Base-by-base conservation (phyloP, 2,888 invertebrate genomes). In the Deroplatys truncata region DNA sequence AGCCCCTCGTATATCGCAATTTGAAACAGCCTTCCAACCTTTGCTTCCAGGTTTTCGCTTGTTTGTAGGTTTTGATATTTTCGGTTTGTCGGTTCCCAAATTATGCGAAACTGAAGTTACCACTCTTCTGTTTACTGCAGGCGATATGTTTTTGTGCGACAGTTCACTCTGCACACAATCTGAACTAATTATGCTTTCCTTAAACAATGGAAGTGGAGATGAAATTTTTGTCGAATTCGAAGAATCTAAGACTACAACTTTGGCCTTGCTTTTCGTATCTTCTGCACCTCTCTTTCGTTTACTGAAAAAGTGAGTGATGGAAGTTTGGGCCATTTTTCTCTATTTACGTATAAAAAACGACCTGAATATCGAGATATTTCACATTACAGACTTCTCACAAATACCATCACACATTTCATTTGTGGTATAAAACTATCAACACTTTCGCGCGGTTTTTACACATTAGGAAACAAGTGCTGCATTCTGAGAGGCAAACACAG, bases 251-350 rank as follows among this genome's bases (percentile, higher is more conserved):
- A 93, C 89, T 89, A 94, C 92, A 85, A 95, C 94, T 93, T 96
- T 96, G 92, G 93, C 95, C 93, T 95, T 94, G 89, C 94, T 92
- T 93, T 94, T 93, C 92, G 93, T 92, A 88, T 97, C 97, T 15
- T 94, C 93, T n/a, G 96, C 96, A 90, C 95, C 94, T 92, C 97
- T 95, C 94, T 97, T 97, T 92, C 97, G 95, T 92, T 96, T 96
- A 93, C 95, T 96, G 93, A 97, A 97, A 94, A 95, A 97, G 91
- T 95, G 95, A 91, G 96, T 96, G 90, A 97, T 95, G 88, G 96
- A 96, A 92, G 96, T 96, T 93, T 97, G 97, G 91, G 97, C 95
- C 97, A 97, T 97, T 82, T 56, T 10, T 87, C 25, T 84, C 28
- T 2, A 28, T 9, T 43, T 43, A 28, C 0, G 29, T 7, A n/a